Base-by-base conservation (phyloP, 2,797 vertebrate genomes). In the Phoebastria nigripes region DNA sequence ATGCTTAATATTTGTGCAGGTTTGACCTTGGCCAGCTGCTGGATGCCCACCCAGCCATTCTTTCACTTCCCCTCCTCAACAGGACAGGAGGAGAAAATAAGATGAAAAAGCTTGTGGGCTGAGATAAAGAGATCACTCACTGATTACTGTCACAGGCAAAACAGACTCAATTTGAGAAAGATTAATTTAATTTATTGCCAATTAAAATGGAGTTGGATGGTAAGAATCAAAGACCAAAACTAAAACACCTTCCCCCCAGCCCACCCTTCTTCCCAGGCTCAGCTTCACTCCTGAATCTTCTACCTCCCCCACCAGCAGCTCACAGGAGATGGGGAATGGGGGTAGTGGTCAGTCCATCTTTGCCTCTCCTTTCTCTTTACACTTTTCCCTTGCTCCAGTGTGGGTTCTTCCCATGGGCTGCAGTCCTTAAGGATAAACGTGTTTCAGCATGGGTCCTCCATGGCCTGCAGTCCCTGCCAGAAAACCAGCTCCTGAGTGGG, bases 381-480 rank as follows among this genome's bases (percentile, higher is more conserved):
- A 4, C 5, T 72, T 82, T 33, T 35, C 21, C 5, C 51, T 37
- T 85, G 37, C 20, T 78, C 11, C 55, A 47, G 2, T 12, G 14
- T 46, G 20, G 7, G 4, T 59, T 71, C 15, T 49, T 63, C 39
- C 28, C 29, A 7, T 26, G 9, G 8, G 5, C 52, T 82, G 8
- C 3, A 47, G 21, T 28, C 11, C 19, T 66, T 62, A 77, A 26
- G 2, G 2, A 16, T 8, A 73, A 72, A 39, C 1, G 1, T 24
- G 8, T 47, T 81, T 35, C 44, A 56, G 31, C 2, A 1, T 39
- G 16, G 14, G 11, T 35, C 24, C 11, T 52, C n/a, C 65, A 39
- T 6, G 4, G 26, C 8, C 51, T 2, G 0, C 12, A 37, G 9
- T 15, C 17, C 7, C 19, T 56, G 28, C 5, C 33, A 41, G 65